Base-by-base conservation (phyloP, 2,888 invertebrate genomes). In the Plebejus anna region DNA sequence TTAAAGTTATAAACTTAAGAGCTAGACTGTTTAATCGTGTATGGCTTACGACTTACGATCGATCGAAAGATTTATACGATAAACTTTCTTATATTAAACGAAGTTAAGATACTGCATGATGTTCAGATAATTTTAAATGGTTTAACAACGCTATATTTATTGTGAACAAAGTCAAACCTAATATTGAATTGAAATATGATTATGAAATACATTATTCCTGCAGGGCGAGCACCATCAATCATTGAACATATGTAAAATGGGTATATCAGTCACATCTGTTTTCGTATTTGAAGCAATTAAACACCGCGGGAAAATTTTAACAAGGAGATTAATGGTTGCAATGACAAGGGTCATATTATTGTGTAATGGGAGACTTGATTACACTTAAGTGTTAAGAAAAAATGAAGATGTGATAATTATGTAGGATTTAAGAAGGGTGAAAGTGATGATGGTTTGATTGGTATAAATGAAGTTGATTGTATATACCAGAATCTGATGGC, bases 1-100 rank as follows among this genome's bases (percentile, higher is more conserved):
- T 78, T 78, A 72, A 79, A 75, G 77, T 75, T 76, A 66, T 75
- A 76, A 78, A 77, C 71, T 77, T 73, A 6, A 32, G 28, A n/a
- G 71, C 38, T 71, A 5, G 42, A 76, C 47, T 70, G 22, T 36
- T 47, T 51, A 55, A 70, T 76, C 32, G 9, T 36, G 51, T 66
- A 28, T 70, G 13, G 32, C 7, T 5, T 70, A 51, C 32, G 57
- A 75, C 36, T 59, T 73, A 47, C 57, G 16, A n/a, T 9, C 66
- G 13, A 66, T 66, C 32, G 28, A 66, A 66, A 66, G 66, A 32
- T 66, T 66, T 66, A 13, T 66, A 32, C 32, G 32, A 6, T 28
- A 9, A 4, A 61, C 11, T 61, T 7, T 6, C 9, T 9, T 61
- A 61, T 61, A 28, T 28, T 16, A 61, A 36, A 61, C 11, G 7